Percentiles rank a stretch among this genome's conserved stretches.
Conservation (phyloP, 2,888 invertebrate genomes). For the Malthinus seriepunctatus region DNA sequence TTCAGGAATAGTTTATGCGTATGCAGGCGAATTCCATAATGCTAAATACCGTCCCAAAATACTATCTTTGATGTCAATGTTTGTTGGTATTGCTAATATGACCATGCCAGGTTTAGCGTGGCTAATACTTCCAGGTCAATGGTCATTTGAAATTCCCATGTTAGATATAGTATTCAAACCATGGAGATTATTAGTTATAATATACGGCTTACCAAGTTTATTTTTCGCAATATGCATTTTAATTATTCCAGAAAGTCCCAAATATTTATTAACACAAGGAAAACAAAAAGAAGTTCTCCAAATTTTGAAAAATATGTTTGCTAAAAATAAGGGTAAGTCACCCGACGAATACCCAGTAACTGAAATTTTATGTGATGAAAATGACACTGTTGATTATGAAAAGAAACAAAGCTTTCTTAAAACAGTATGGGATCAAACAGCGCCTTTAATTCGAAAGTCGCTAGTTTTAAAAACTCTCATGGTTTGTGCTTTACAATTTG, state of each 20-base stretch:
- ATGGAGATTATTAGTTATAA: conserved; percentile 50
- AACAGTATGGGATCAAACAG: conserved; percentile 51
- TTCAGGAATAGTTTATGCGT: conserved; percentile 58
- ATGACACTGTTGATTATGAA: conserved; percentile 19
- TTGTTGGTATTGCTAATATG: conserved; percentile 51
- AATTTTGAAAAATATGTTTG: conserved; percentile 47
- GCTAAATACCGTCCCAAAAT: conserved; percentile 54
- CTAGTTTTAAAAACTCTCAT: conserved; percentile 48
- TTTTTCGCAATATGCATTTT: conserved; percentile 42
- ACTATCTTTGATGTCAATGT: conserved; percentile 51
- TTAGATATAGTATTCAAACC: conserved; percentile 53
- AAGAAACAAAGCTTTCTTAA: conserved; percentile 25
- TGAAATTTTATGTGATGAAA: conserved; percentile 45
- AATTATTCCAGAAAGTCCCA: conserved; percentile 53
- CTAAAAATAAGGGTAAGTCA: conserved; percentile 45
- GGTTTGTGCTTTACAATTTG: conserved; percentile 52
- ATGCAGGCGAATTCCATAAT: conserved; percentile 59
- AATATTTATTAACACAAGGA: conserved; percentile 49
- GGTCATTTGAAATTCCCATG: conserved; percentile 54
- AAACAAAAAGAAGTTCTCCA: conserved; percentile 45
- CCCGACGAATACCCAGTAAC: conserved; percentile 46
- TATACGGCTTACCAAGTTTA: conserved; percentile 49
- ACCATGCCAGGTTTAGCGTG: conserved; percentile 51
- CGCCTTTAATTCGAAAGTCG: conserved; percentile 46
- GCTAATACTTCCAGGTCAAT: conserved; percentile 47